Evolutionary conservation across 2,113 vertebrate species (phyloP).

Genomic region (Pagrus major): DNA sequence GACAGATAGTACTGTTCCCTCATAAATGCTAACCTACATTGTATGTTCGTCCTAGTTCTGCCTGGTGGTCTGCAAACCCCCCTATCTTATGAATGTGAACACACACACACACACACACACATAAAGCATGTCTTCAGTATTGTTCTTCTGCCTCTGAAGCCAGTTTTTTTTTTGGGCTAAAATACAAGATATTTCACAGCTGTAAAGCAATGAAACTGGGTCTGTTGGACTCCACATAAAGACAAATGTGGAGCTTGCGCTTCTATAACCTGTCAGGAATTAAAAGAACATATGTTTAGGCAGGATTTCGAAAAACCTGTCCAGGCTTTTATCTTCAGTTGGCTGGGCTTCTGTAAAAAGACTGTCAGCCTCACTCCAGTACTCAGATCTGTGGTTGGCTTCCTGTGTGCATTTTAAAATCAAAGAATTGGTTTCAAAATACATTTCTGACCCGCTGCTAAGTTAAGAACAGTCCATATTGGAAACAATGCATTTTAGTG

Average conservation of each 20-base stretch:
- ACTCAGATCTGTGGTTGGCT: not conserved
- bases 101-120: conserved; percentile 4
- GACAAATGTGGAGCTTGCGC: too few relatives aligned
- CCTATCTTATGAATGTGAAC: not conserved
- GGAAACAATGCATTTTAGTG: too few relatives aligned
- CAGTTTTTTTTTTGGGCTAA: not conserved
- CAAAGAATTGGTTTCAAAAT: not conserved
- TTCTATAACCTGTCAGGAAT: not conserved
- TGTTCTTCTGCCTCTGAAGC: conserved; percentile 1
- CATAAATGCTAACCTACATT: conserved; percentile 69
- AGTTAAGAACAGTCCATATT: not conserved
- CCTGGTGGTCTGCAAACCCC: conserved; percentile 25
- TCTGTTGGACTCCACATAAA: not conserved
- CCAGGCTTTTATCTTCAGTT: not conserved
- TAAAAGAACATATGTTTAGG: not conserved
- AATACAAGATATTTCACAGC: not conserved
- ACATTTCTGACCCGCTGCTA: not conserved
- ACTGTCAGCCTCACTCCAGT: not conserved
- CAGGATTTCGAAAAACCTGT: not conserved
- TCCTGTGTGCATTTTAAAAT: not conserved
- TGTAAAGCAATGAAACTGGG: not conserved
- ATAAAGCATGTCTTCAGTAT: not conserved
- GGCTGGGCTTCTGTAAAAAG: not conserved
- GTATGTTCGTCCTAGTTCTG: conserved; percentile 58
- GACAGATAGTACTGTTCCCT: conserved; percentile 52